Evolutionary conservation across 92 coral and sea anemone species (phyloP), one percentile per base, ranked within the genome.

Genomic region (Bergia sp.): DNA sequence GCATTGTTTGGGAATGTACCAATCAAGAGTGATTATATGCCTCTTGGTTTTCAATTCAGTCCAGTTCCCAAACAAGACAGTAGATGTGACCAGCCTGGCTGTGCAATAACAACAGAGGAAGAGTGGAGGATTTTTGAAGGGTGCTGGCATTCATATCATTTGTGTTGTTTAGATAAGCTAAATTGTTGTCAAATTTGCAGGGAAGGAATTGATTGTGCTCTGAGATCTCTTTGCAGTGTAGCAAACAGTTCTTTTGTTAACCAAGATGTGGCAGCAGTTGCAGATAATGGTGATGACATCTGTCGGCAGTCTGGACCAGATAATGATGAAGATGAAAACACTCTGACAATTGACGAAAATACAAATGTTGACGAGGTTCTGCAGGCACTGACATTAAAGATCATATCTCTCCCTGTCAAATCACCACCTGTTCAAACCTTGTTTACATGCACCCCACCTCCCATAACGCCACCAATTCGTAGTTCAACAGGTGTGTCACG

Each of bases 101-200:
- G 88, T 61, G 2, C 43, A 13, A 29, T 88, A 0, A n/a, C 65
- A 8, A 76, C 3, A 12, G 86, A 91, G 5, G 39, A 36, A 13
- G 84, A 84, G 0, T 82, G 91, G 91, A 66, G 75, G 20, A 88
- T 53, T 41, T 88, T 91, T 40, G 92, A 91, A 66, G 94, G 91
- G 12, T 91, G 94, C 45, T 91, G 92, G 91, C 94, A 91, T 72
- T 91, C 91, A 0, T 88, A 82, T 15, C 93, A 88, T 77, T 50
- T 61, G 7, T 36, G 43, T 1, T 87, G 90, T 53, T 73, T 90
- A 36, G 36, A 39, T 64, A 75, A 55, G 1, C 2, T 13, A 39
- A 18, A 39, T 40, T 65, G 42, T 72, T 90, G 92, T 37, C 65
- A 45, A 21, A 87, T 91, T 79, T 91, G 93, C 80, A 61, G 86